Evolutionary conservation across 2,797 vertebrate species (phyloP).

Genomic region (Erethizon dorsatum): DNA sequence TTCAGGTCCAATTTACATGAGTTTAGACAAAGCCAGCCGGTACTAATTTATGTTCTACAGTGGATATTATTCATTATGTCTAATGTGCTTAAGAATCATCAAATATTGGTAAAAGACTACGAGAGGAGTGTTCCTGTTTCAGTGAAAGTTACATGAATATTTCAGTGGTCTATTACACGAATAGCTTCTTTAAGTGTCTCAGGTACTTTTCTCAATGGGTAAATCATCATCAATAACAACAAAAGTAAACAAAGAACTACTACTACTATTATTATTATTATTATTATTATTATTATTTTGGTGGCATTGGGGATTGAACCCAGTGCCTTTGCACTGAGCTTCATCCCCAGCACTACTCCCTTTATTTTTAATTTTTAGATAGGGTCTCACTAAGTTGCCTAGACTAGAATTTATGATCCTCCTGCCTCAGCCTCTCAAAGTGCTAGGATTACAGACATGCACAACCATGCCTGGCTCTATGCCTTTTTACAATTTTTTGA

Average conservation of each 20-base stretch:
- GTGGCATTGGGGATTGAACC: not conserved
- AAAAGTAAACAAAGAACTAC: constrained; percentile 20
- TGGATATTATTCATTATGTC: not conserved
- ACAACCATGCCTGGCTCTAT: not conserved
- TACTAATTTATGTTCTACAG: not conserved
- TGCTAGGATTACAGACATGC: not conserved
- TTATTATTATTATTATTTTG: not conserved
- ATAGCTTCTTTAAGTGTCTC: not conserved
- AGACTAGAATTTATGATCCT: not conserved
- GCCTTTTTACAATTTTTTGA: not conserved
- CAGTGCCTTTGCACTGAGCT: not conserved
- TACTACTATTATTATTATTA: not conserved
- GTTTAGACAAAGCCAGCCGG: constrained; percentile 13
- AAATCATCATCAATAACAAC: not conserved
- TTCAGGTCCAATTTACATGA: not conserved
- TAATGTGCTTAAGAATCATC: not conserved
- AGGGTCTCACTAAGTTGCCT: not conserved
- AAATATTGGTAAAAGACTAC: constrained; percentile 12
- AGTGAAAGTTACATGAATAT: not conserved
- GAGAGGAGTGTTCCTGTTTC: not conserved
- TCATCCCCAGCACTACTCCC: not conserved
- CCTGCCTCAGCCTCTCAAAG: not conserved
- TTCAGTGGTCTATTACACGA: not conserved
- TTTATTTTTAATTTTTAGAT: not conserved
- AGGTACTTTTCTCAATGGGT: not conserved